Conservation (phyloP, 2,888 invertebrate species). For the Pammene fasciana region DNA sequence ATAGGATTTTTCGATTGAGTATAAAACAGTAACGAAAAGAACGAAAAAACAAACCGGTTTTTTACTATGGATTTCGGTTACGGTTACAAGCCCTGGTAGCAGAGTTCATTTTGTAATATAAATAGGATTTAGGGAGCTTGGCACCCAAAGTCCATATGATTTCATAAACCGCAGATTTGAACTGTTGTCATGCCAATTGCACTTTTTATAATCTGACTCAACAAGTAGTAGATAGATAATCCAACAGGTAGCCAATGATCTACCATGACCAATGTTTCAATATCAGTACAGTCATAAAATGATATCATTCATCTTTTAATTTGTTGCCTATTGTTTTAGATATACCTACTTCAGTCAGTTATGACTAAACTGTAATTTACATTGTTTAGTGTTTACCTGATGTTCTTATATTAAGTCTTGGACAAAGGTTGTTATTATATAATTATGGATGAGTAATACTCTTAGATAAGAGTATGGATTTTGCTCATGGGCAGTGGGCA, state of each 20-base stretch:
- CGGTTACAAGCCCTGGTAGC: too few relatives aligned
- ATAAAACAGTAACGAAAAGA: too few relatives aligned
- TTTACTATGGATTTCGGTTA: too few relatives aligned
- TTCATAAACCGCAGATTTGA: too few relatives aligned
- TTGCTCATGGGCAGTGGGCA: neutral
- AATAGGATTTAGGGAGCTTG: too few relatives aligned
- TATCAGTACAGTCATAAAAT: constrained; percentile 21
- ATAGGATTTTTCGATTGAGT: too few relatives aligned
- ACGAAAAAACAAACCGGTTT: too few relatives aligned
- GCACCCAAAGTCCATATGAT: too few relatives aligned
- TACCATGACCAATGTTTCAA: constrained; percentile 1
- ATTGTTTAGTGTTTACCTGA: constrained; percentile 15
- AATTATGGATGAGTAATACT: constrained; percentile 3
- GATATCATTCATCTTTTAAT: constrained; percentile 24
- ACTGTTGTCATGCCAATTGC: too few relatives aligned
- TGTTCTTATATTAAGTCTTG: neutral
- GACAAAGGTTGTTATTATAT: constrained; percentile 11
- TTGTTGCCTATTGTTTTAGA: constrained; percentile 21
- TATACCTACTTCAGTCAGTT: constrained; percentile 1
- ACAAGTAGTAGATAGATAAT: neutral
- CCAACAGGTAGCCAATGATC: neutral
- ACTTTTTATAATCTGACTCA: too few relatives aligned
- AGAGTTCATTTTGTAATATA: too few relatives aligned
- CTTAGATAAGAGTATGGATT: neutral
- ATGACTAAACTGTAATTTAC: constrained; percentile 10